Conservation (phyloP, 2,113 vertebrate genomes). For the Euleptes europaea region DNA sequence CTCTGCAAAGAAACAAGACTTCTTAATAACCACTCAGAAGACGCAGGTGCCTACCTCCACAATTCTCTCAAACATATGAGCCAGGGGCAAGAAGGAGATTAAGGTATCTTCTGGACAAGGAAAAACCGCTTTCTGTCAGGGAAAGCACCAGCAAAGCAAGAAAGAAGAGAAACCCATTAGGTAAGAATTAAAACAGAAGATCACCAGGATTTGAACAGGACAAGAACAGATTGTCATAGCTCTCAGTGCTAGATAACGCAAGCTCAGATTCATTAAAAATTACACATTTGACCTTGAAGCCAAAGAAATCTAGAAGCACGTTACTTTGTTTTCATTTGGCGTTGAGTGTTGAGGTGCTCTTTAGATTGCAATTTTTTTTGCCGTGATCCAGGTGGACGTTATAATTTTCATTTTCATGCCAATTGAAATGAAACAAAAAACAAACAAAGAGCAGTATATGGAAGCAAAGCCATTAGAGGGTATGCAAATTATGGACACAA, state of each 20-base stretch:
- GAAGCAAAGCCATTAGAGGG: background rate
- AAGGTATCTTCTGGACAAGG: constrained; percentile 79
- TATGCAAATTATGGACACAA: background rate
- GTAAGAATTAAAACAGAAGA: background rate
- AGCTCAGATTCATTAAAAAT: background rate
- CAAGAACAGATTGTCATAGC: background rate
- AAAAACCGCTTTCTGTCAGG: constrained; percentile 74
- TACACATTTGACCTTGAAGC: background rate
- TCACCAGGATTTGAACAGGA: background rate
- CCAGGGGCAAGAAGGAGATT: constrained; percentile 96
- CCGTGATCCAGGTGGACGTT: fast-evolving
- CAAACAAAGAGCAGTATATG: background rate
- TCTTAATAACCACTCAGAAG: constrained; percentile 32
- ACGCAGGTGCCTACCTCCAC: constrained; percentile 84
- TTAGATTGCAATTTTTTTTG: background rate
- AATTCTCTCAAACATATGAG: constrained; percentile 96
- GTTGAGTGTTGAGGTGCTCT: background rate
- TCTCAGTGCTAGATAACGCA: background rate
- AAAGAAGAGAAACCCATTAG: constrained; percentile 31
- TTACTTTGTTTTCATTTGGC: background rate
- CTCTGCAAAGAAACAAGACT: constrained; percentile 68
- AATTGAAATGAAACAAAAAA: background rate
- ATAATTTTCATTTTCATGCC: background rate
- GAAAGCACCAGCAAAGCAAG: constrained; percentile 38
- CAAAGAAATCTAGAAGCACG: too few relatives aligned